These are phyloP conservation scores for Sphyrna mokarran DNA, from an alignment of 2,113 vertebrate species.

Conservation along the genomic window DNA sequence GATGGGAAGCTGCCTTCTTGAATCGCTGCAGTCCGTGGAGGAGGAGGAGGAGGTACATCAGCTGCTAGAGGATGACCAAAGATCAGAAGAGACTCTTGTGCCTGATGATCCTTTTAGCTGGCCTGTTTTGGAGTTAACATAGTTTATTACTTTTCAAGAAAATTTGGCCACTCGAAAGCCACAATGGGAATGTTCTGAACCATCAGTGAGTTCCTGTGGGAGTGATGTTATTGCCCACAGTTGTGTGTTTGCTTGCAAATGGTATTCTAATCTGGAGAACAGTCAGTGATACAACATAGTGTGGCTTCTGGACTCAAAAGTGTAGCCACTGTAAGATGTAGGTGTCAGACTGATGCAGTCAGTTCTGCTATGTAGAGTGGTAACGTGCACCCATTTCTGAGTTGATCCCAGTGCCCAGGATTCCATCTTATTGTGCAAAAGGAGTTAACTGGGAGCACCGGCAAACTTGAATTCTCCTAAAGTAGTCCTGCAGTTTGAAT, in stretches of 20 bases:
- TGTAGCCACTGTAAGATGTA: not conserved
- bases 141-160: not conserved
- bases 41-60: not conserved
- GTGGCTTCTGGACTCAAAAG: not conserved
- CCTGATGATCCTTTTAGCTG: not conserved
- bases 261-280: not conserved
- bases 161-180: not conserved
- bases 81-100: not conserved
- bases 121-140: not conserved
- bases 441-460: not conserved
- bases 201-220: no score
- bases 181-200: not conserved
- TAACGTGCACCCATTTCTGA: not conserved
- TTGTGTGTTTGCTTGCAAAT: not conserved
- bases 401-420: not conserved
- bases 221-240: not conserved
- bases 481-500: not conserved
- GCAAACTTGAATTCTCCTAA: not conserved
- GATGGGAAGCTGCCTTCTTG: no score
- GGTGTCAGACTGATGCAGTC: not conserved
- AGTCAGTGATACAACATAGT: not conserved
- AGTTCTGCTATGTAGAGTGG: not conserved
- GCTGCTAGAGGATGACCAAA: not conserved
- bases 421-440: not conserved
- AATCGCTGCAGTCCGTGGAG: no score